Conservation (phyloP, 2,888 invertebrate species). For the Zaprionus obscuricornis region DNA sequence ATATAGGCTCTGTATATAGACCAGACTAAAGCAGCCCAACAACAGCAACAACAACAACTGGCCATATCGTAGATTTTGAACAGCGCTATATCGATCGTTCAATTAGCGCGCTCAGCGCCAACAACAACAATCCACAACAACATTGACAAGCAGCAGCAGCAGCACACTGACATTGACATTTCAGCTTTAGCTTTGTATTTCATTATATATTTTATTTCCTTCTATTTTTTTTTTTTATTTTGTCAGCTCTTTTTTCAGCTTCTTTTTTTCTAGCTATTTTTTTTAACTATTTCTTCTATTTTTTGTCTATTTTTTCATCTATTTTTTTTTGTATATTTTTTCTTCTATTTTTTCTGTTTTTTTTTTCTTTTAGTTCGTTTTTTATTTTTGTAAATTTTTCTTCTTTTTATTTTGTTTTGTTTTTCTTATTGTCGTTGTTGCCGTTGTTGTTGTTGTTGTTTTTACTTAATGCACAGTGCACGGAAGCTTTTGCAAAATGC, state of each 20-base stretch:
- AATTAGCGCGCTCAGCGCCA: conserved; percentile 62
- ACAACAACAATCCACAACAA: conserved; percentile 21
- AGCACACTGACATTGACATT: conserved; percentile 74
- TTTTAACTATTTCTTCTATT: conserved; percentile 4
- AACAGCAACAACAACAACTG: neutral
- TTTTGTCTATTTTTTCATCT: neutral
- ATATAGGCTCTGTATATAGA: conserved; percentile 27
- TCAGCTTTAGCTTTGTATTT: conserved; percentile 49
- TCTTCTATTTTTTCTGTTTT: neutral
- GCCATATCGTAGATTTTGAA: conserved; percentile 33
- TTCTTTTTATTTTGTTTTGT: too few species aligned
- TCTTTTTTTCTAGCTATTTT: conserved; percentile 8
- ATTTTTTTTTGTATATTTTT: neutral
- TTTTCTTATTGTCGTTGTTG: too few species aligned
- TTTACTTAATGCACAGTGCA: conserved; percentile 51
- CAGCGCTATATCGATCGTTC: conserved; percentile 67
- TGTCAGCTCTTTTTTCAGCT: neutral
- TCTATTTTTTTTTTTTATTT: conserved; percentile 6
- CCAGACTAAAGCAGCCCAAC: neutral
- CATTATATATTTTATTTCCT: conserved; percentile 2
- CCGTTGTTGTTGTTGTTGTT: too few species aligned
- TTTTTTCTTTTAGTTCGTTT: conserved; percentile 21
- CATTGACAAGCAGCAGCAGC: conserved; percentile 31
- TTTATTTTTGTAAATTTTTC: too few species aligned
- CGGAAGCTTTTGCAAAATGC: conserved; percentile 48